Evolutionary conservation across 92 coral and sea anemone species (phyloP).

Genomic region (Heliopora coerulea): DNA sequence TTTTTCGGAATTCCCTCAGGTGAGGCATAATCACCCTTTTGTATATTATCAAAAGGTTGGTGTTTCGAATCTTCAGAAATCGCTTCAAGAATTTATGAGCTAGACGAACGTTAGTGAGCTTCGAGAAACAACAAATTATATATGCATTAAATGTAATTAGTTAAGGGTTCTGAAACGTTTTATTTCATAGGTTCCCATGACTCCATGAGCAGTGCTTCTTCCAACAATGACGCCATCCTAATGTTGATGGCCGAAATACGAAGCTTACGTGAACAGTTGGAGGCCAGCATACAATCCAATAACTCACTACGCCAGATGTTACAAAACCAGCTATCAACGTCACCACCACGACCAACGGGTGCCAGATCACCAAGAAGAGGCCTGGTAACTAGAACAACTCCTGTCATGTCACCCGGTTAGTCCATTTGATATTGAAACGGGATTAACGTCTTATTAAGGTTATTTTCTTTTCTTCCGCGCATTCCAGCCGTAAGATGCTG

Average conservation of each 20-base stretch:
- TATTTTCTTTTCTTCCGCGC: no score
- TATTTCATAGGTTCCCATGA: conserved; percentile 64
- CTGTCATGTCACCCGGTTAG: conserved; percentile 45
- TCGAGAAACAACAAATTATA: background rate
- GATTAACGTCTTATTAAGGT: no score
- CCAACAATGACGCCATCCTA: conserved; percentile 66
- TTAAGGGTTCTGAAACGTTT: background rate
- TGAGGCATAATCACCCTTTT: no score
- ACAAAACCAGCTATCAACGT: conserved; percentile 75
- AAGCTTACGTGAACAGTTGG: conserved; percentile 83
- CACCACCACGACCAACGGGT: conserved; percentile 59
- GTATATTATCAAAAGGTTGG: no score
- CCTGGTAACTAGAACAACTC: conserved; percentile 35
- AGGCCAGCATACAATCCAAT: conserved; percentile 87
- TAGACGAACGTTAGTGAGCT: background rate
- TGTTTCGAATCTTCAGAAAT: no score
- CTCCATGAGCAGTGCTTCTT: conserved; percentile 51
- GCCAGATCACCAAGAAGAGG: conserved; percentile 62
- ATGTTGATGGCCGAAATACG: conserved; percentile 81
- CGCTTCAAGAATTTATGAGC: no score
- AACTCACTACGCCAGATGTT: conserved; percentile 90
- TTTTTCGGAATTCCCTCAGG: no score
- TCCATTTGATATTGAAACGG: no score
- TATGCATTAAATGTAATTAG: background rate
- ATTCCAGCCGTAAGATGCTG: no score